Evolutionary conservation across 2,797 vertebrate species (phyloP), one percentile per base, ranked within the genome.

Genomic region (Chaetophractus vellerosus): DNA sequence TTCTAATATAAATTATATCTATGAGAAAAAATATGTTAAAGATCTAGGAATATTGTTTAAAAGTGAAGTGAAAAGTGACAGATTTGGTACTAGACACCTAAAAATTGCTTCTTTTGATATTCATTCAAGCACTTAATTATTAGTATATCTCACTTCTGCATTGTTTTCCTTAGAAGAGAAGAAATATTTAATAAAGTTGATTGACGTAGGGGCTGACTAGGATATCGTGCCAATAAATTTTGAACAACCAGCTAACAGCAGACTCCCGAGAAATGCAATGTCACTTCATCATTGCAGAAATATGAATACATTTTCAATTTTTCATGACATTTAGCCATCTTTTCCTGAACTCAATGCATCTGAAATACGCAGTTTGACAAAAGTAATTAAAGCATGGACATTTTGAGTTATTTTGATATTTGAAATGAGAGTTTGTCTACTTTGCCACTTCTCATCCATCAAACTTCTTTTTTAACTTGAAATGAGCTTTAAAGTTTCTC

Each of bases 321-420:
- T 98, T 98, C 94, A 95, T 96, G 90, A 94, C 57, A 31, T 97
- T 97, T 98, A 97, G 95, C 89, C 97, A 97, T 96, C 78, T 41
- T 95, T 45, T 36, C 72, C 57, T 92, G 86, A 97, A 95, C 45
- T 84, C 85, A 90, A 92, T 97, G 91, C 85, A 96, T 97, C 78
- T 97, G 96, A 98, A 98, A 90, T 96, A 96, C 3, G 8, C 90
- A 59, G 96, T 97, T 98, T 98, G 97, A 97, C 93, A 96, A 97
- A 98, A 95, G 82, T 95, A 97, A 98, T 98, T 98, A 98, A 97
- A 98, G 88, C 92, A 81, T 94, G 83, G 97, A 98, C 84, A 79
- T 97, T 98, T 96, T 98, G 97, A 98, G 93, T 97, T 98, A 98
- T 98, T 98, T 93, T 95, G 90, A 96, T 97, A 96, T 95, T 96